These are phyloP conservation scores for Acrocephalus kingi DNA, from an alignment of 2,113 vertebrate species.

Conservation along the genomic window DNA sequence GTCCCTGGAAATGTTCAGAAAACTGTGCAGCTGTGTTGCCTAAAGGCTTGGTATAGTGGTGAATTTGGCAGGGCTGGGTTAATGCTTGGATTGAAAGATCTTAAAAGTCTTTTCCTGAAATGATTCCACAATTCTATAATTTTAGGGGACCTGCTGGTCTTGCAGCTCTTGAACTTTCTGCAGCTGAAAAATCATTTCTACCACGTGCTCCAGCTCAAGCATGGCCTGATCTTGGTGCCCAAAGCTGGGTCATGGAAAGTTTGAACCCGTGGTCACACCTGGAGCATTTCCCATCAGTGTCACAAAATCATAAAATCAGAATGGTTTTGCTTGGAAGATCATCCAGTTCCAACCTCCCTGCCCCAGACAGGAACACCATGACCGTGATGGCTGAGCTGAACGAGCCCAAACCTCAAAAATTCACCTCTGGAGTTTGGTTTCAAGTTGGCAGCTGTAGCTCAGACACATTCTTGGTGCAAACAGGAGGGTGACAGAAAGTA, in stretches of 20 bases:
- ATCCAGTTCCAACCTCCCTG: neutral
- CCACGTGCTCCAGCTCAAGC: fast-evolving
- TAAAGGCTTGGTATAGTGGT: neutral
- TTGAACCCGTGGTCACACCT: neutral
- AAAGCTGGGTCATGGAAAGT: neutral
- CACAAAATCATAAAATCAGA: neutral
- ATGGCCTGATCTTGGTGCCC: neutral
- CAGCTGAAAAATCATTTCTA: neutral
- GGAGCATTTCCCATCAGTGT: neutral
- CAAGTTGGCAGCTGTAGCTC: neutral
- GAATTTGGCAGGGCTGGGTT: neutral
- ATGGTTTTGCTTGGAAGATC: neutral
- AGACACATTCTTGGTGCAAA: neutral
- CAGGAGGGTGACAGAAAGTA: neutral
- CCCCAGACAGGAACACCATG: neutral
- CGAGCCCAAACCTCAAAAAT: neutral
- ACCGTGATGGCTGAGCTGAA: fast-evolving
- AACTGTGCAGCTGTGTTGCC: neutral
- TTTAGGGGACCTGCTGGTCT: neutral
- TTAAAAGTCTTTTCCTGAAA: neutral
- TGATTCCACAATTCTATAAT: neutral
- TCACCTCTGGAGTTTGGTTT: neutral
- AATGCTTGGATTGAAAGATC: neutral
- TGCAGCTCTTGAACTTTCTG: neutral
- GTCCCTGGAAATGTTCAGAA: neutral